phyloP scores from a whole-genome alignment of 2,888 invertebrate genomes.

The Leptarthrus brevirostris region DNA sequence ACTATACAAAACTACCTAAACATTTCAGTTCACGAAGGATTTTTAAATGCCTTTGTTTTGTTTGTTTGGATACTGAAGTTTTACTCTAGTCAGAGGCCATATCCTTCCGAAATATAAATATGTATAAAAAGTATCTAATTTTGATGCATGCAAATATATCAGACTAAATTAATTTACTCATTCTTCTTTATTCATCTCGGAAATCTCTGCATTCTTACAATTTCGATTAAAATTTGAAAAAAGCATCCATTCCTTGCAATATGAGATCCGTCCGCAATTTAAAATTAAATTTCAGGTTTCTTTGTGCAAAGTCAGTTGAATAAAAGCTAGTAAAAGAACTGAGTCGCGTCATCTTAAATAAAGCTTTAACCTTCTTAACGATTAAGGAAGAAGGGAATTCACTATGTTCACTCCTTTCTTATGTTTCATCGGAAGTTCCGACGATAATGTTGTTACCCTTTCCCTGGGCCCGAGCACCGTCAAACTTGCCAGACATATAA shows the following conservation, averaged over 20 bases:
- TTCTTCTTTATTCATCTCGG: too few species aligned
- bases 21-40: too few species aligned
- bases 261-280: constrained; percentile 2
- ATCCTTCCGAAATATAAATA: too few species aligned
- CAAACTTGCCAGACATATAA: constrained; percentile 38
- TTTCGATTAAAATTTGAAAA: background rate
- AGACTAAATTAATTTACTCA: too few species aligned
- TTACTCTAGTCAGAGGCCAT: too few species aligned
- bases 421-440: background rate
- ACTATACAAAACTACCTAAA: too few species aligned
- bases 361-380: constrained; percentile 3
- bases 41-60: too few species aligned
- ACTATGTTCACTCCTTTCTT: background rate
- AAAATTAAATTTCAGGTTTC: constrained; percentile 26
- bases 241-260: background rate
- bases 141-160: too few species aligned
- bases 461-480: background rate
- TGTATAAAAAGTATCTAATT: too few species aligned
- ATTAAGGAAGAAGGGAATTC: constrained; percentile 20
- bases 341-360: constrained; percentile 21
- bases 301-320: background rate
- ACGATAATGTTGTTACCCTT: constrained; percentile 7
- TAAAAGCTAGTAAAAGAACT: background rate
- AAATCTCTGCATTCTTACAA: background rate
- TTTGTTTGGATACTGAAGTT: too few species aligned